Percentiles rank a stretch among this genome's conserved stretches.
phyloP scores from a whole-genome alignment of 2,888 invertebrate species.

The Eristalinus aeneus region DNA sequence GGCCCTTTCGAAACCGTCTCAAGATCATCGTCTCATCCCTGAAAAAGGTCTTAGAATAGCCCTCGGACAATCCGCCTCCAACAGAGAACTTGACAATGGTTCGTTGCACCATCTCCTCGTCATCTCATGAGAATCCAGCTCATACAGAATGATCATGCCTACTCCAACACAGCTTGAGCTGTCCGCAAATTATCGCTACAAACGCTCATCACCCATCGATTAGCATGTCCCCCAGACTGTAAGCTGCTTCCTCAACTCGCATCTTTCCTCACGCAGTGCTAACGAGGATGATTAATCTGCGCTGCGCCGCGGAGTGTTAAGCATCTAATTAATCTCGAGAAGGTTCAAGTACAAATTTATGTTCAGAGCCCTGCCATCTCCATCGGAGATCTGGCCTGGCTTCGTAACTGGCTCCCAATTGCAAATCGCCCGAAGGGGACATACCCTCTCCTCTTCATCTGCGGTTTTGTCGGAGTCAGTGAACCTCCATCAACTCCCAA shows the following conservation, averaged over 20 bases:
- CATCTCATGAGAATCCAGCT: too few species aligned
- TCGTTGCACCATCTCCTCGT: too few species aligned
- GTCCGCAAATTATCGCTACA: neutral
- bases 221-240: neutral
- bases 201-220: neutral
- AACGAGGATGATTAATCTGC: constrained; percentile 40
- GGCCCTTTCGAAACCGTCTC: too few species aligned
- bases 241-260: neutral
- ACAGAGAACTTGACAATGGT: too few species aligned
- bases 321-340: constrained; percentile 33
- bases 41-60: too few species aligned
- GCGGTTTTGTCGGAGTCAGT: constrained; percentile 26
- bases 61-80: too few species aligned
- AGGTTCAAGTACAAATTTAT: constrained; percentile 24
- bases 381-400: constrained; percentile 33
- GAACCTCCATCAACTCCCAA: constrained; percentile 53
- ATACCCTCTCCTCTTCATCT: constrained; percentile 2
- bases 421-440: constrained; percentile 29
- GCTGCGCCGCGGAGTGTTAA: constrained; percentile 30
- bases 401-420: constrained; percentile 35
- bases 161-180: neutral
- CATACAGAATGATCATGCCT: too few species aligned
- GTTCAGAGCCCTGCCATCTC: constrained; percentile 8
- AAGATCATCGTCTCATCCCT: too few species aligned
- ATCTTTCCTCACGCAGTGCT: constrained; percentile 19